Evolutionary conservation across 2,888 invertebrate species (phyloP).

Genomic region (Dorcus hopei): DNA sequence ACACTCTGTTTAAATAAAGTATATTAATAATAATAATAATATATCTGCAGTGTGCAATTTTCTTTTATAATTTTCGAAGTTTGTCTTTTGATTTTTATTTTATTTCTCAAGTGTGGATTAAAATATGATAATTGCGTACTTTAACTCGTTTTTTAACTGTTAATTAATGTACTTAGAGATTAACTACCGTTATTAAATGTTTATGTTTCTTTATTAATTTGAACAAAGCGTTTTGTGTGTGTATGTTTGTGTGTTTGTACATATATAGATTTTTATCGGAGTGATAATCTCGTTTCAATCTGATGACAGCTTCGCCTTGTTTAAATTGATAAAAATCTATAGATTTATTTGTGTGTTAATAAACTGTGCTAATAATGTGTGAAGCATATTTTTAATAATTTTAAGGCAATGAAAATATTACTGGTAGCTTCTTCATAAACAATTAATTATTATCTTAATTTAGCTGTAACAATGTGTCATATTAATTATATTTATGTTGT

Average conservation of each 20-base stretch:
- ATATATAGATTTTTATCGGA: no score
- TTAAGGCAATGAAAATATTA: slow-evolving; percentile 7
- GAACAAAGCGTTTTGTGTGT: background rate
- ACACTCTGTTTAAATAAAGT: no score
- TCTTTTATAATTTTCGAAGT: slow-evolving; percentile 1
- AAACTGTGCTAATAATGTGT: slow-evolving; percentile 13
- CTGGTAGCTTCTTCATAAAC: slow-evolving; percentile 13
- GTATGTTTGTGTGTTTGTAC: background rate
- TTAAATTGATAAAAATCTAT: background rate
- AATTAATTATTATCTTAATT: slow-evolving; percentile 11
- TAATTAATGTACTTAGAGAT: slow-evolving; percentile 12
- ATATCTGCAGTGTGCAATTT: slow-evolving; percentile 8
- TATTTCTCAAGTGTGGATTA: slow-evolving; percentile 1
- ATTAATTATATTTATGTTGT: slow-evolving; percentile 18
- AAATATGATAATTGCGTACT: slow-evolving; percentile 8
- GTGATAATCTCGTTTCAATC: no score
- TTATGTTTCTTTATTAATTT: background rate
- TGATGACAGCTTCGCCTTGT: background rate
- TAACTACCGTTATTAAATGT: background rate
- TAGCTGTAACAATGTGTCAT: slow-evolving; percentile 17
- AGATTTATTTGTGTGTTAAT: background rate
- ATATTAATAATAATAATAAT: no score
- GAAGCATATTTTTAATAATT: slow-evolving; percentile 2
- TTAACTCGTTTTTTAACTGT: slow-evolving; percentile 8
- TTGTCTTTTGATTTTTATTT: slow-evolving; percentile 8